These are phyloP conservation scores for Invenusta paracnida DNA, from an alignment of 2,888 invertebrate genomes.

Conservation along the genomic window DNA sequence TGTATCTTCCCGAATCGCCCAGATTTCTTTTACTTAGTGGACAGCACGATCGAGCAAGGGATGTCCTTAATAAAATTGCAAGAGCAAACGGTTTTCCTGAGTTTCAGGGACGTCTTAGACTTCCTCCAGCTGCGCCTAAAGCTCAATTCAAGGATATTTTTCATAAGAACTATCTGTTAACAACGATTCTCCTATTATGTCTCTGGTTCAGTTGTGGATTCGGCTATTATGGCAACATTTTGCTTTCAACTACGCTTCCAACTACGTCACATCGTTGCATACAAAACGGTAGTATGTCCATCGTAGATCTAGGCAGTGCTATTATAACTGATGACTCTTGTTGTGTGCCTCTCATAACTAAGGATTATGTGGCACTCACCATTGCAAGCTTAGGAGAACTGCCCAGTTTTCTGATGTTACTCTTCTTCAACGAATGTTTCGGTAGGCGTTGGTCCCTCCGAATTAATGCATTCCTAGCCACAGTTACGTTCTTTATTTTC, in stretches of 20 bases:
- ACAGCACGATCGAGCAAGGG: slow-evolving; percentile 76
- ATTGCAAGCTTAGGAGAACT: slow-evolving; percentile 22
- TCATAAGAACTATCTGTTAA: background rate
- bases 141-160: background rate
- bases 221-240: slow-evolving; percentile 86
- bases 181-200: slow-evolving; percentile 53
- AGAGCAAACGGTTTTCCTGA: background rate
- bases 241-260: slow-evolving; percentile 81
- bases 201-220: slow-evolving; percentile 83
- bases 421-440: background rate
- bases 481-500: background rate
- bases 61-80: background rate
- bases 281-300: background rate
- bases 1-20: slow-evolving; percentile 92
- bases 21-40: slow-evolving; percentile 81
- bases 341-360: background rate
- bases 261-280: background rate
- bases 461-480: background rate
- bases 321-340: background rate
- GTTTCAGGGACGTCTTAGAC: background rate
- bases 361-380: background rate
- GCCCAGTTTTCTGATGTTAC: slow-evolving; percentile 2
- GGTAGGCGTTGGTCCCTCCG: background rate
- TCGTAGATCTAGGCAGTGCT: background rate
- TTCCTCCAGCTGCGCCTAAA: background rate